Base-by-base conservation (phyloP, 2,797 vertebrate species). In the Mycteria americana region DNA sequence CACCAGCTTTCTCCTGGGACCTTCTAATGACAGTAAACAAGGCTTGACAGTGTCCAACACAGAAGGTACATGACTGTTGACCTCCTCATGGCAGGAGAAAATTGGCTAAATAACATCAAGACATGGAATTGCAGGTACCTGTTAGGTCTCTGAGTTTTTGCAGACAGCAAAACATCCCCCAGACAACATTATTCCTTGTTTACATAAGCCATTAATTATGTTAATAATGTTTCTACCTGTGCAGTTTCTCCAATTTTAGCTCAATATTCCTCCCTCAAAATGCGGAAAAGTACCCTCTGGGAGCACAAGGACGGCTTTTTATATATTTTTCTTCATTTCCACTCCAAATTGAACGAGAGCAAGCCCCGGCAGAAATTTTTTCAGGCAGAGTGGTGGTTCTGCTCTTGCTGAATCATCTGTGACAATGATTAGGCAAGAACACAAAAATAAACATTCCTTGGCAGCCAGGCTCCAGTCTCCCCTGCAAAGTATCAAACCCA, bases 321-420 rank as follows among this genome's bases (percentile, higher is more conserved):
- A 50, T 64, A 17, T 67, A 9, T 92, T 83, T 93, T 83, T 62
- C 35, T 78, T 90, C 21, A 35, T 94, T 92, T 94, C 53, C 74
- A 85, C 85, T 88, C 39, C 63, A 77, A 78, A 93, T 7, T 76
- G 85, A 91, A 81, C 1, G 6, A 89, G 89, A 95, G 27, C 48
- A 79, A 96, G 56, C 63, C 76, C 88, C 13, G 4, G 80, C 59
- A 95, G 79, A 67, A 5, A 74, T 81, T 81, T 94, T 93, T 93
- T 67, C 85, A 93, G 70, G 41, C 83, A 74, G 67, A 92, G 60
- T 84, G 77, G 67, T 10, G 11, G 76, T 94, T 96, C 79, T 94
- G 85, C 92, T 95, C 92, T 86, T 96, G 91, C 93, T 97, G 97
- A 97, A 95, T 97, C 94, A 93, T 96, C 93, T 92, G 76, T 94